phyloP scores from a whole-genome alignment of 2,797 vertebrate genomes.

The Hippopotamyrus pictus region DNA sequence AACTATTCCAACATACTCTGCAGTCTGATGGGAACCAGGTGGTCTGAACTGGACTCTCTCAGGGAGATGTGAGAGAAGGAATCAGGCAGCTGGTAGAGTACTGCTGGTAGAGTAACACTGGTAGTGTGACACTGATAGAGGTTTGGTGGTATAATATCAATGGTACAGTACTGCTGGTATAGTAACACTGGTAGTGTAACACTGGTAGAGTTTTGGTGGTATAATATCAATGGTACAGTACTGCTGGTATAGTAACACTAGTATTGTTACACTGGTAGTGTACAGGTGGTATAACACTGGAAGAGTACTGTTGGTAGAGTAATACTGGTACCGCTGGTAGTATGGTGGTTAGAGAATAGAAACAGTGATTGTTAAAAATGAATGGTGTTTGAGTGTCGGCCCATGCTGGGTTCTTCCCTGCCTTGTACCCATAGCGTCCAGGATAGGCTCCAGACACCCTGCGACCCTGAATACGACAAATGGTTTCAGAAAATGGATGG shows the following conservation, averaged over 20 bases:
- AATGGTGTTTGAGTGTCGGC: too few species aligned
- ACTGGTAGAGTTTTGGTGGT: neutral
- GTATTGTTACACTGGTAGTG: neutral
- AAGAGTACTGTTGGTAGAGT: neutral
- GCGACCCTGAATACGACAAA: too few species aligned
- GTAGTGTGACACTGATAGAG: neutral
- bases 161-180: neutral
- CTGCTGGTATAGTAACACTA: neutral
- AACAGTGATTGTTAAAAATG: neutral
- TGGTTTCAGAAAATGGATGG: too few species aligned
- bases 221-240: neutral
- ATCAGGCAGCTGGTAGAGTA: neutral
- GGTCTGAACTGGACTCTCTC: neutral
- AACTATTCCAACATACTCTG: neutral
- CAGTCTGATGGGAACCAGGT: conserved; percentile 8
- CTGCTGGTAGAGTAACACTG: neutral
- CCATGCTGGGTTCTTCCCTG: too few species aligned
- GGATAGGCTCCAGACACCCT: too few species aligned
- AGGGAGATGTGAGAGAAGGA: neutral
- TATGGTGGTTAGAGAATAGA: neutral
- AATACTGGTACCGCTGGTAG: neutral
- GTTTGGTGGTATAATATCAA: neutral
- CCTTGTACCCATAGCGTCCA: too few species aligned
- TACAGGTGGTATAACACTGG: neutral
- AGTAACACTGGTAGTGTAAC: neutral